Base-by-base conservation (phyloP, 1,140 invertebrate genomes). In the Megathymus violae region DNA sequence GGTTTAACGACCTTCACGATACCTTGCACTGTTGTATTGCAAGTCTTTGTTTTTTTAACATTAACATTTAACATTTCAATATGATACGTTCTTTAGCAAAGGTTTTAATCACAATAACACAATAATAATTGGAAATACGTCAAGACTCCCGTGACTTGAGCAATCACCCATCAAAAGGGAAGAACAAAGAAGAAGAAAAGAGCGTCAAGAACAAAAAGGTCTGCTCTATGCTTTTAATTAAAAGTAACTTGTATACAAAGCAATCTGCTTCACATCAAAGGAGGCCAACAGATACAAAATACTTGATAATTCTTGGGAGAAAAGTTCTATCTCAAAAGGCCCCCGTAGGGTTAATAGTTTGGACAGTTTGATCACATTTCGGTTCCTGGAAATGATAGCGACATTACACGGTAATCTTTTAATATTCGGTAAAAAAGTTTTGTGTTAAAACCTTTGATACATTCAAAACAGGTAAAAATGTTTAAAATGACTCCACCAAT, bases 181-280 rank as follows among this genome's bases (percentile, higher is more conserved):
- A n/a, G n/a, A n/a, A n/a, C n/a, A n/a, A n/a, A n/a, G n/a, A n/a
- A n/a, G 19, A 22, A 67, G 71, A 77, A 78, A 73, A n/a, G n/a
- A 61, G 74, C 72, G 65, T 75, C 71, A n/a, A 65, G 50, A 43
- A 67, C 64, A 69, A 74, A 77, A 72, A 74, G 62, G 56, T 69
- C 67, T 58, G 60, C n/a, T n/a, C 63, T 65, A 22, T 22, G 69
- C 67, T n/a, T 78, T 83, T 81, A 83, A 80, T 83, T 83, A 82
- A 85, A 85, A 78, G 65, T 74, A 76, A 80, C 76, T 73, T 67
- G 69, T 73, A 62, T 31, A 70, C 54, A 40, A 59, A 65, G 44
- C 36, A 50, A 44, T 41, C 16, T 17, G 10, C n/a, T 52, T 31
- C 16, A 51, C 58, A 64, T 41, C 43, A 54, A 43, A 64, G 52